These are phyloP conservation scores for Itoplectis maculator DNA, from an alignment of 2,888 invertebrate species.

Conservation along the genomic window DNA sequence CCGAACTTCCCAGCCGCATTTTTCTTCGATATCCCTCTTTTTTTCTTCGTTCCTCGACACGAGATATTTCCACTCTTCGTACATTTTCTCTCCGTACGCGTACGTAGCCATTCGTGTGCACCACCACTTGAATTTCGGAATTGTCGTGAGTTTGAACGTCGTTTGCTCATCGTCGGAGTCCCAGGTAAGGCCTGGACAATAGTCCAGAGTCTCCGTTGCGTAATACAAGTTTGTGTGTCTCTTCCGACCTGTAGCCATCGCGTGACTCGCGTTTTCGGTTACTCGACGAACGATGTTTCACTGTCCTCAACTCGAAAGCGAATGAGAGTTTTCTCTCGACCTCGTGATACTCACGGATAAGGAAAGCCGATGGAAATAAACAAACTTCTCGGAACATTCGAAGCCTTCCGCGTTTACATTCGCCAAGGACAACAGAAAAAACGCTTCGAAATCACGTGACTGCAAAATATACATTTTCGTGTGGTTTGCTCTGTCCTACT, in stretches of 20 bases:
- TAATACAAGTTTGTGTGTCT: conserved; percentile 58
- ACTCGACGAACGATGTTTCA: conserved; percentile 1
- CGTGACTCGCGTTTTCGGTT: not conserved
- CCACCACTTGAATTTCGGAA: conserved; percentile 36
- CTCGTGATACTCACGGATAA: not conserved
- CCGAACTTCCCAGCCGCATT: conserved; percentile 43
- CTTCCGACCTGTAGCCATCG: not conserved
- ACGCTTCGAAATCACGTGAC: not conserved
- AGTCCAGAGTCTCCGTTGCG: conserved; percentile 33
- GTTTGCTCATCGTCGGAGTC: conserved; percentile 57
- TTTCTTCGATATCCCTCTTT: not conserved
- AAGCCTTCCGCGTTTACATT: not conserved
- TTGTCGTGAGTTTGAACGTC: conserved; percentile 11
- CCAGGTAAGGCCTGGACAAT: conserved; percentile 49
- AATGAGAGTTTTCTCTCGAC: conserved; percentile 1
- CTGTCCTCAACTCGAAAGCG: not conserved
- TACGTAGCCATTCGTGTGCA: conserved; percentile 3
- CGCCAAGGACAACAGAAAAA: conserved; percentile 1
- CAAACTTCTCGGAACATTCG: not conserved
- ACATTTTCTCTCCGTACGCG: not conserved
- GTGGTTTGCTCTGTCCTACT: no score
- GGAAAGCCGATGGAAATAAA: not conserved
- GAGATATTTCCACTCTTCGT: conserved; percentile 36
- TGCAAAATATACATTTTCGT: not conserved
- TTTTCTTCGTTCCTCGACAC: conserved; percentile 17